Percentiles rank a stretch among this genome's conserved stretches.
Evolutionary conservation across 2,888 invertebrate species (phyloP).

Genomic region (Deladenus siricidicola): DNA sequence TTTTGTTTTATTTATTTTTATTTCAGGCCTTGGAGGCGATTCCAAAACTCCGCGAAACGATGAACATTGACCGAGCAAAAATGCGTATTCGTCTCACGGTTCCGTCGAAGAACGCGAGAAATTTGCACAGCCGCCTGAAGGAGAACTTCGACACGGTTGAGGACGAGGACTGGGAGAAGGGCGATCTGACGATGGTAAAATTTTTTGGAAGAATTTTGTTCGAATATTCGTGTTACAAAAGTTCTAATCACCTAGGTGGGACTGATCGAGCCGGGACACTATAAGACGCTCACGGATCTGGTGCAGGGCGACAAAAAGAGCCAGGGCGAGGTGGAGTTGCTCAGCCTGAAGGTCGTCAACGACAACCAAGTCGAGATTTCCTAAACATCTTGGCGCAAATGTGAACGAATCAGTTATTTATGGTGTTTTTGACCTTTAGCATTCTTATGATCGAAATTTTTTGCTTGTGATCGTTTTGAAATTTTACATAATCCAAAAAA

Average conservation of each 20-base stretch:
- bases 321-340: slow-evolving; percentile 74
- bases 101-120: slow-evolving; percentile 72
- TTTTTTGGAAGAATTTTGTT: neutral
- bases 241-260: slow-evolving; percentile 56
- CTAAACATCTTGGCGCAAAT: no score
- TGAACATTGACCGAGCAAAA: slow-evolving; percentile 84
- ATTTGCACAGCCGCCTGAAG: slow-evolving; percentile 62
- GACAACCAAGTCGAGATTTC: slow-evolving; percentile 50
- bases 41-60: slow-evolving; percentile 70
- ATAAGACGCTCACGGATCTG: slow-evolving; percentile 76
- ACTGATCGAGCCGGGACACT: slow-evolving; percentile 84
- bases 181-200: slow-evolving; percentile 65
- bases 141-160: slow-evolving; percentile 60
- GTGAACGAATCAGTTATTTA: no score
- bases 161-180: slow-evolving; percentile 75
- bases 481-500: no score
- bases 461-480: no score
- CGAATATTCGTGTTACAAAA: neutral
- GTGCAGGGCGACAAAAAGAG: slow-evolving; percentile 78
- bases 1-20: neutral
- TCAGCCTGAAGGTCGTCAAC: slow-evolving; percentile 78
- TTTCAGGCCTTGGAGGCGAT: slow-evolving; percentile 77
- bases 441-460: no score
- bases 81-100: slow-evolving; percentile 79
- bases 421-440: no score